Base-by-base conservation (phyloP, 1,140 invertebrate species). In the Orchestia grillus region DNA sequence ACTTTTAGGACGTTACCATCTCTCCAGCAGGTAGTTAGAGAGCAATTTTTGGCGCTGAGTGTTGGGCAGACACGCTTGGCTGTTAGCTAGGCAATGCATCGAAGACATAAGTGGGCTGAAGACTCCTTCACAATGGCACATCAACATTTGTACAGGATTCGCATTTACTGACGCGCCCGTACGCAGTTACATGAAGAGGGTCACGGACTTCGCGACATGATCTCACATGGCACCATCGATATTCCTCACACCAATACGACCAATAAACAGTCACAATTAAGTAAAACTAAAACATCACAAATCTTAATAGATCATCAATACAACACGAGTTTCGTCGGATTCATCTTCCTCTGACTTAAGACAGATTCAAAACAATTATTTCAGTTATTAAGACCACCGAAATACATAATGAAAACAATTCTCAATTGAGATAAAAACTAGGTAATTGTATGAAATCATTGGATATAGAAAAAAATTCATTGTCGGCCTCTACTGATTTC, bases 271-370 rank as follows among this genome's bases (percentile, higher is more conserved):
- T 77, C 62, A 77, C 62, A 77, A 77, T 77, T 77, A 77, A 77
- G 62, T 77, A 77, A 77, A 77, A 77, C 62, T 77, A 77, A 77
- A 77, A 77, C 62, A 77, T 77, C 62, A 77, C 62, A 77, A 77
- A 77, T 77, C 62, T 77, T 77, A 77, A 77, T 77, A 36, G 62
- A 77, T 77, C 62, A 77, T 77, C 62, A 77, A 77, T 77, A 77
- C 62, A 36, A 77, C 62, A 77, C 1, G 28, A 77, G 62, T 77
- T 19, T 53, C 11, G 36, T 77, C 28, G 62, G 62, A 28, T 36
- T 77, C 62, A 77, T 36, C 28, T 77, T 77, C 62, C 62, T 19
- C 62, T 23, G 28, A 77, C 62, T 77, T 77, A 23, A n/a, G 62
- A 77, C 28, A 77, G 62, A 77, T 77, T 77, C 62, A 77, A 77